Evolutionary conservation across 2,888 invertebrate species (phyloP).

Genomic region (Thelaira solivaga): DNA sequence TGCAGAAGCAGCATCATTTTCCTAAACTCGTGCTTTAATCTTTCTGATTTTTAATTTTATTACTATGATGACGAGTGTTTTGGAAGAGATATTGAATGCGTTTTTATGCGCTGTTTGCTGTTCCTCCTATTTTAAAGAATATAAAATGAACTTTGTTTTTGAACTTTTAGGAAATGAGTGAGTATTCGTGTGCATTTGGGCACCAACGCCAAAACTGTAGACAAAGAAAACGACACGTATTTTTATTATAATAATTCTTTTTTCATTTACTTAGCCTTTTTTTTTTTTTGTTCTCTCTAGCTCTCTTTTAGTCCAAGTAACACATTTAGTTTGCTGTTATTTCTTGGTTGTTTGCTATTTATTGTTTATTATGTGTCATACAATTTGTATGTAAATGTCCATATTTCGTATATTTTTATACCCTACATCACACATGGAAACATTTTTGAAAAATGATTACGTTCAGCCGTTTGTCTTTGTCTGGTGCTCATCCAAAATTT

Average conservation of each 20-base stretch:
- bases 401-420: neutral
- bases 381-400: neutral
- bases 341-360: neutral
- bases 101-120: constrained; percentile 11
- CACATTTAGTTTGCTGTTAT: neutral
- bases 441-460: too few relatives aligned
- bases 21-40: neutral
- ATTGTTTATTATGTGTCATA: neutral
- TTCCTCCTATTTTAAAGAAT: constrained; percentile 5
- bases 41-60: constrained; percentile 25
- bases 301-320: constrained; percentile 14
- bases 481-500: too few relatives aligned
- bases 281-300: neutral
- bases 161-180: constrained; percentile 56
- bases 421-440: too few relatives aligned
- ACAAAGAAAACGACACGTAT: constrained; percentile 48
- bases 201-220: constrained; percentile 36
- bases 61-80: neutral
- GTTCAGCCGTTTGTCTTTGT: too few relatives aligned
- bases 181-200: constrained; percentile 42
- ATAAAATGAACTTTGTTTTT: constrained; percentile 50
- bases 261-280: neutral
- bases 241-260: constrained; percentile 38
- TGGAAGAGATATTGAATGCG: neutral
- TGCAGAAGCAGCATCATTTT: constrained; percentile 4